Conservation (phyloP, 2,797 vertebrate species). For the Lepus townsendii region DNA sequence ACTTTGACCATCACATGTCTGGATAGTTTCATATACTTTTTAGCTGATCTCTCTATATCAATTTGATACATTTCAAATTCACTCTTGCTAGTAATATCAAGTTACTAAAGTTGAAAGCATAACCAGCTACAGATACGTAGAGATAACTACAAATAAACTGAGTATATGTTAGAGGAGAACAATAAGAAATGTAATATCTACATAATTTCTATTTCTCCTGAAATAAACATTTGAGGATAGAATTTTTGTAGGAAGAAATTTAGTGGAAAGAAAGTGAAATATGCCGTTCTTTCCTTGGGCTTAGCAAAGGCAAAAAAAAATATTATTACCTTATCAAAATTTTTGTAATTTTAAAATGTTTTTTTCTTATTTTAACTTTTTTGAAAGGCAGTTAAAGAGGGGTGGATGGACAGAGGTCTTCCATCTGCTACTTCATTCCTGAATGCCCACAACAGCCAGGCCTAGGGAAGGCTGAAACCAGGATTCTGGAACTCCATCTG, state of each 20-base stretch:
- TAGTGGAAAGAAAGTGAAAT: neutral
- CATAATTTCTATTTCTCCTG: neutral
- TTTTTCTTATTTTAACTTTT: too few species aligned
- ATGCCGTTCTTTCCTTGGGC: slow-evolving; percentile 32
- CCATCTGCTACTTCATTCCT: too few species aligned
- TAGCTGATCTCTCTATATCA: neutral
- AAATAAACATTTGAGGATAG: neutral
- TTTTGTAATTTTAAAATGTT: neutral
- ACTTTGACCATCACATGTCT: neutral
- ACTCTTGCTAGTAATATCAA: neutral
- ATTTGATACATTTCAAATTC: neutral
- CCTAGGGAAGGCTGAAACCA: too few species aligned
- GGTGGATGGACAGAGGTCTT: too few species aligned
- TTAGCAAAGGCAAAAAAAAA: slow-evolving; percentile 22
- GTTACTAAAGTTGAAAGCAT: neutral
- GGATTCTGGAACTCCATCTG: too few species aligned
- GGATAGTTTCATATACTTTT: neutral
- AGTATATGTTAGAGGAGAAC: neutral
- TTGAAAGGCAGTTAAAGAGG: too few species aligned
- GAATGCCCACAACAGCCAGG: too few species aligned
- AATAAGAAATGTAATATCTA: neutral
- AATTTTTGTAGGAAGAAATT: neutral
- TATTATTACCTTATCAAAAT: slow-evolving; percentile 62
- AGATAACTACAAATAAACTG: neutral
- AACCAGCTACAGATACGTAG: neutral